A percentile compares a stretch with the other conserved stretches of the same genome.
These are phyloP conservation scores for Xerus rutilus DNA, from an alignment of 2,797 vertebrate species.

Conservation along the genomic window DNA sequence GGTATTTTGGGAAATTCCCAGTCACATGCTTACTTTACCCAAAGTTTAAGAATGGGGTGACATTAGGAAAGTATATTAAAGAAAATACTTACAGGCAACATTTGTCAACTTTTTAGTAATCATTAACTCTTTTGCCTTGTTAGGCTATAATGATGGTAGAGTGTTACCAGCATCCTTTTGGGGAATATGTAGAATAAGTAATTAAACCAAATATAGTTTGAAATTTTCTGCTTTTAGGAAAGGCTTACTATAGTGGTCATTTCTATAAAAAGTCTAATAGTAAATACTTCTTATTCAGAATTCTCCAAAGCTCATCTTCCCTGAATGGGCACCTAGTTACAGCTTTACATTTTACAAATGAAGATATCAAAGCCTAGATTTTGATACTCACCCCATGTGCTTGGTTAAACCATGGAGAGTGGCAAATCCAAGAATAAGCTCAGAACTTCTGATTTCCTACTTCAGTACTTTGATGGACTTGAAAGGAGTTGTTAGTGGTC, in stretches of 20 bases:
- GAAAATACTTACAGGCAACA: not conserved
- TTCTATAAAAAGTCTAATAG: not conserved
- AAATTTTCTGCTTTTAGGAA: conserved; percentile 35
- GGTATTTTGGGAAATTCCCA: conserved; percentile 20
- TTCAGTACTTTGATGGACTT: not conserved
- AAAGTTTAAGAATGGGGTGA: conserved; percentile 4
- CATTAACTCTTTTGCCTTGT: not conserved
- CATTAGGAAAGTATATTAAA: conserved; percentile 22
- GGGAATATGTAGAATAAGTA: not conserved
- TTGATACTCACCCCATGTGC: not conserved
- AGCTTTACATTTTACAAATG: not conserved
- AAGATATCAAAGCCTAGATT: not conserved
- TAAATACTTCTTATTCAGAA: not conserved
- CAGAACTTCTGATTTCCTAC: not conserved
- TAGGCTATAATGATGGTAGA: not conserved
- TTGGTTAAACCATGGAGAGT: not conserved
- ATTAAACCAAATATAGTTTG: not conserved
- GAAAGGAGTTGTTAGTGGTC: conserved; percentile 1
- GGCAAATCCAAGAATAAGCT: not conserved
- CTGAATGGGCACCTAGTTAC: not conserved
- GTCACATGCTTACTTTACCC: not conserved
- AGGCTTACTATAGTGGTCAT: not conserved
- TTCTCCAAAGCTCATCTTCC: not conserved
- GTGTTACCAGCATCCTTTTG: not conserved
- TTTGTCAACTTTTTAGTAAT: conserved; percentile 10